Evolutionary conservation across 1,140 invertebrate genomes (phyloP), one percentile per base, ranked within the genome.

Genomic region (Eulimnadia texana): DNA sequence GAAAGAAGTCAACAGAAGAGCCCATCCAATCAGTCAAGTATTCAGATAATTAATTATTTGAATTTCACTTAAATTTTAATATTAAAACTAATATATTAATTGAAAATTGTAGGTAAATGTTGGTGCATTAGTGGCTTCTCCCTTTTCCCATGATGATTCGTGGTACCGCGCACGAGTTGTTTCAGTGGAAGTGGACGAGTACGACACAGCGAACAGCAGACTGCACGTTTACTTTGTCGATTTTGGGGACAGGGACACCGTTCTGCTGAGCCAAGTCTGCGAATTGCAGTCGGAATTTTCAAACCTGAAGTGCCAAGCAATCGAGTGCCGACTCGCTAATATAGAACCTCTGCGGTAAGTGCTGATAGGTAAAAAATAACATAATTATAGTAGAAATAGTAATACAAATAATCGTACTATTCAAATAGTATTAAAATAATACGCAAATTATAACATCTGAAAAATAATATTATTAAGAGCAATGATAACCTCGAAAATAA

Each of bases 111-210:
- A 68, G 62, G 66, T 71, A 1, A 64, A 62, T 13, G 64, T 62
- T 28, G 71, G 70, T 19, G 70, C 73, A 53, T 58, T 74, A 23
- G 70, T 76, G 20, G 73, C 73, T 57, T 70, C 72, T 0, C 68
- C 65, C 24, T 75, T 74, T 66, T 66, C 67, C 22, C 64, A 68
- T 54, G 72, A 73, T 57, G 65, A 66, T 3, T 64, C 62, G 9
- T 74, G 71, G 70, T 74, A 73, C 60, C 64, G 73, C 42, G 73
- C 70, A 0, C 60, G 63, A 53, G 66, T 74, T 11, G 58, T 64
- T 13, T 60, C 60, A 2, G 52, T 69, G 20, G 68, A 67, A 9
- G 16, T 25, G 2, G 29, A 58, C 1, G 66, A 66, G 16, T 63
- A 67, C 11, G 60, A 61, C 29, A 42, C 16, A 6, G 16, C 16